phyloP scores from a whole-genome alignment of 2,113 vertebrate genomes.

The Antigone vipio region DNA sequence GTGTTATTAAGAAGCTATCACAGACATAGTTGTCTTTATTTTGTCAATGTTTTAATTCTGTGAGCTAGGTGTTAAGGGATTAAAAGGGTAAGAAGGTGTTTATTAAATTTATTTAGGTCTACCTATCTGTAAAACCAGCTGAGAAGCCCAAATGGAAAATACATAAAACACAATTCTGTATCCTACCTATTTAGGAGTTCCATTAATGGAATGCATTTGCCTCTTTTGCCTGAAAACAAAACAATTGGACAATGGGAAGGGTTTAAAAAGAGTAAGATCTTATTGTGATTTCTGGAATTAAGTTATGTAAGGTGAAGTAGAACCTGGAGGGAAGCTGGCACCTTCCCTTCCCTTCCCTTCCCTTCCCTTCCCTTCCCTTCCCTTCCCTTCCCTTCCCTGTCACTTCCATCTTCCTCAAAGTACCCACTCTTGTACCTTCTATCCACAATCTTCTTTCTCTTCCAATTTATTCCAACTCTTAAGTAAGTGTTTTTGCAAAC shows the following conservation, averaged over 20 bases:
- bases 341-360: rapidly evolving
- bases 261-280: background rate
- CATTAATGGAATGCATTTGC: background rate
- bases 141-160: background rate
- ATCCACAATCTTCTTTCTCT: background rate
- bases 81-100: background rate
- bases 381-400: background rate
- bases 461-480: background rate
- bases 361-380: too few species aligned
- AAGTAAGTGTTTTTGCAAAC: background rate
- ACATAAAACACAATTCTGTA: background rate
- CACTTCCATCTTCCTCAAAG: too few species aligned
- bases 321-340: background rate
- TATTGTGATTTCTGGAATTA: background rate
- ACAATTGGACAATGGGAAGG: background rate
- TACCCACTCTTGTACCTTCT: background rate
- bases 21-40: background rate
- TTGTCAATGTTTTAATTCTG: background rate
- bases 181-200: background rate
- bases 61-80: background rate
- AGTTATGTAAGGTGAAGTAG: background rate
- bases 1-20: background rate
- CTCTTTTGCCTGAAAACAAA: background rate
- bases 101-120: background rate
- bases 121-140: background rate